A percentile compares a stretch with the other conserved stretches of the same genome.
Evolutionary conservation across 35 echinoderm and acorn worm genomes (phyloP).

Genomic region (Stichopus chloronotus): DNA sequence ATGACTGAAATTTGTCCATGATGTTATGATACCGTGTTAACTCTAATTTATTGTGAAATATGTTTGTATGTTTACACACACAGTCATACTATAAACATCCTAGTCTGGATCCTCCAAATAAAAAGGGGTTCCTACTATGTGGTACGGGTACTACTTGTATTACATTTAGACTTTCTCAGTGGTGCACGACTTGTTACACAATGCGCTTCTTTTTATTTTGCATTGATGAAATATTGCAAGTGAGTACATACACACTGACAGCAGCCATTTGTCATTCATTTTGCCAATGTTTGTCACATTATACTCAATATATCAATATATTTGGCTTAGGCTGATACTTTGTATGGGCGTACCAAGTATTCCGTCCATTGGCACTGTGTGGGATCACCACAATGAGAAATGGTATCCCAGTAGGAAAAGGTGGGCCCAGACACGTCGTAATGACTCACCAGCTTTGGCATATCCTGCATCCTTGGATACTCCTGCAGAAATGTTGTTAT

Average conservation of each 20-base stretch:
- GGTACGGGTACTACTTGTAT: constrained; percentile 15
- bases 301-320: background rate
- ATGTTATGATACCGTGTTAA: background rate
- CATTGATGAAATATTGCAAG: constrained; percentile 11
- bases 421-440: constrained; percentile 22
- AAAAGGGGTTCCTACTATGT: too few relatives aligned
- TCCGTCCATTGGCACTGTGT: background rate
- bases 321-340: background rate
- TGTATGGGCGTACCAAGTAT: background rate
- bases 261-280: constrained; percentile 23
- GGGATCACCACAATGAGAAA: constrained; percentile 31
- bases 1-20: constrained; percentile 25
- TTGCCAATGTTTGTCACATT: background rate
- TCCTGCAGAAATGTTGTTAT: constrained; percentile 48
- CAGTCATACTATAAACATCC: constrained; percentile 21
- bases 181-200: constrained; percentile 4
- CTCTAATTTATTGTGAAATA: constrained; percentile 12
- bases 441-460: constrained; percentile 48
- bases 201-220: constrained; percentile 22
- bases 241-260: background rate
- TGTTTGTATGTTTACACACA: background rate
- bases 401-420: constrained; percentile 14
- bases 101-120: constrained; percentile 22
- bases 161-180: constrained; percentile 31
- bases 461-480: constrained; percentile 44